Evolutionary conservation across 2,888 invertebrate genomes (phyloP).

Genomic region (Heliconius cydno): DNA sequence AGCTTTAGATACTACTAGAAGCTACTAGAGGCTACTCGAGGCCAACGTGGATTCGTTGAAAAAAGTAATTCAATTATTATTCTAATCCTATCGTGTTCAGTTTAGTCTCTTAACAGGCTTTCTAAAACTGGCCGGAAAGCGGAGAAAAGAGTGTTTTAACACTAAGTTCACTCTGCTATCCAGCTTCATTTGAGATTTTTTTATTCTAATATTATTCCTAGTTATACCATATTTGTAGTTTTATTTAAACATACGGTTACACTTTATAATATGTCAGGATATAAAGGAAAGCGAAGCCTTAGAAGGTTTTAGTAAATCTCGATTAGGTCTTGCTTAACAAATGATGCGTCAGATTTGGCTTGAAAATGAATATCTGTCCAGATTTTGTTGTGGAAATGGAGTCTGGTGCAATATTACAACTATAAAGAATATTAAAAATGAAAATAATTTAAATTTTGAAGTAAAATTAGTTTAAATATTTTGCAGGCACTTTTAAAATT

Average conservation of each 20-base stretch:
- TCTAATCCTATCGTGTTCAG: neutral
- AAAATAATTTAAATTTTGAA: no score
- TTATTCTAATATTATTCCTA: neutral
- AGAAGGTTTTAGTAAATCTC: constrained; percentile 27
- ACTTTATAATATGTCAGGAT: constrained; percentile 53
- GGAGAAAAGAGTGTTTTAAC: neutral
- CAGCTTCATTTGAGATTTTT: neutral
- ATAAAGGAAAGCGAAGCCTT: constrained; percentile 48
- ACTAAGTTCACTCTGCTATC: neutral
- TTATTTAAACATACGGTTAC: constrained; percentile 49
- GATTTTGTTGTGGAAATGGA: neutral
- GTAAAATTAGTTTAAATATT: no score
- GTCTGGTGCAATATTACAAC: neutral
- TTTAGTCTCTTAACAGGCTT: neutral
- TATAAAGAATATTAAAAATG: neutral
- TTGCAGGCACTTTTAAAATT: no score
- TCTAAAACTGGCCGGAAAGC: neutral
- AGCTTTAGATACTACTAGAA: neutral
- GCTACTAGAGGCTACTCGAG: no score
- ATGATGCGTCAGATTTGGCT: constrained; percentile 28
- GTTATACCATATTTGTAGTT: neutral
- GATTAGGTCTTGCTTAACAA: constrained; percentile 26
- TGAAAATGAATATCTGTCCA: constrained; percentile 8
- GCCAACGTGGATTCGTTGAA: neutral
- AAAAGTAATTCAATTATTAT: neutral